phyloP scores from a whole-genome alignment of 2,113 vertebrate species.

The Serranochromis macrocephalus region DNA sequence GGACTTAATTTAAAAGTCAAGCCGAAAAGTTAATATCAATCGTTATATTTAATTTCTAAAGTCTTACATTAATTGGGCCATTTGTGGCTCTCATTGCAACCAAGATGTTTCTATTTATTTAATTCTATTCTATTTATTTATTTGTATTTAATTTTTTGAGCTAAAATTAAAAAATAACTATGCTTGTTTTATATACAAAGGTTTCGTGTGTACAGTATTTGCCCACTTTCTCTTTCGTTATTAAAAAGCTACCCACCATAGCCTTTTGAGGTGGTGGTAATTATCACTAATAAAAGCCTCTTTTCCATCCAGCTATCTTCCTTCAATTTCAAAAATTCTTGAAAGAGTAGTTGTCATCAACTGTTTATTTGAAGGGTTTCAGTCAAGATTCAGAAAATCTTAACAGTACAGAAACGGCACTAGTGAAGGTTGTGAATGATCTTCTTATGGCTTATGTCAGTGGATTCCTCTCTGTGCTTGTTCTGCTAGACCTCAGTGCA shows the following conservation, averaged over 20 bases:
- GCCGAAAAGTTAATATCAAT: not conserved
- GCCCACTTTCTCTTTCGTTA: not conserved
- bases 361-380: not conserved
- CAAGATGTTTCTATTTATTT: not conserved
- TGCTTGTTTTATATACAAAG: not conserved
- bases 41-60: not conserved
- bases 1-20: not conserved
- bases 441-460: not conserved
- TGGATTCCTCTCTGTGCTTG: not conserved
- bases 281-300: not conserved
- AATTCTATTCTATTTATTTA: accelerated
- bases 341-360: not conserved
- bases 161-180: not conserved
- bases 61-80: not conserved
- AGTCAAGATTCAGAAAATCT: not conserved
- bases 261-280: not conserved
- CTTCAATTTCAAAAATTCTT: not conserved
- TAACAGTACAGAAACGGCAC: not conserved
- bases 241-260: not conserved
- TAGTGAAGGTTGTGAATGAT: not conserved
- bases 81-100: not conserved
- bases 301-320: not conserved
- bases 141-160: not conserved
- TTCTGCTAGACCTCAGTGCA: not conserved
- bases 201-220: not conserved